A percentile compares a stretch with the other conserved stretches of the same genome.
phyloP scores from a whole-genome alignment of 2,888 invertebrate genomes.

The Drosophila paranaensis region DNA sequence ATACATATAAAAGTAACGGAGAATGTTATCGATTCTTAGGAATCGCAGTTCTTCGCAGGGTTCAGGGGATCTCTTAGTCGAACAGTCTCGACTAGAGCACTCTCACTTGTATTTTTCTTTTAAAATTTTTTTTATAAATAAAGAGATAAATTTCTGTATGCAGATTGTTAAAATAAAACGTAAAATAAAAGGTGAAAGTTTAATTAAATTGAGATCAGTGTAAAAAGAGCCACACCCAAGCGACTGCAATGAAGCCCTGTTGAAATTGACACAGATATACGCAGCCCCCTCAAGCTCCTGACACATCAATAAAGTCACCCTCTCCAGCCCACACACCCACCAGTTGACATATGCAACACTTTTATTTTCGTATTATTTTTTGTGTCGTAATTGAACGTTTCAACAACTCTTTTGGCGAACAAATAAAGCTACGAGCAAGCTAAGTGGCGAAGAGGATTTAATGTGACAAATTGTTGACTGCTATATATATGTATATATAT shows the following conservation, averaged over 20 bases:
- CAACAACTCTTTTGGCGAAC: conserved; percentile 50
- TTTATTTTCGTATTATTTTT: conserved; percentile 14
- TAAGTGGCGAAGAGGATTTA: conserved; percentile 32
- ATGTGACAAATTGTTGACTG: conserved; percentile 44
- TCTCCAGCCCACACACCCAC: neutral
- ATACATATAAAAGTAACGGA: too few relatives aligned
- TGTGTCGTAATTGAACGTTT: conserved; percentile 48
- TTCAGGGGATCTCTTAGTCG: too few relatives aligned
- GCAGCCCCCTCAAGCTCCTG: neutral
- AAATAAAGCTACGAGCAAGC: conserved; percentile 41
- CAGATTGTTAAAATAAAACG: neutral
- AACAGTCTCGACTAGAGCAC: too few relatives aligned
- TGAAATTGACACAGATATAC: conserved; percentile 2
- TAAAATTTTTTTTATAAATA: too few relatives aligned
- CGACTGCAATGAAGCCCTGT: neutral
- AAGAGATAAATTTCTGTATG: neutral
- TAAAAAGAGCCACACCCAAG: neutral
- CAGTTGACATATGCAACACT: conserved; percentile 34
- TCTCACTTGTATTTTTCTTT: too few relatives aligned
- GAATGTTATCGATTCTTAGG: too few relatives aligned
- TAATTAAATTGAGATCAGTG: neutral
- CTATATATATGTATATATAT: conserved; percentile 24
- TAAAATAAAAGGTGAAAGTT: neutral
- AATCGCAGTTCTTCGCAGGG: too few relatives aligned
- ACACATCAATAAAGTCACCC: conserved; percentile 7